Percentiles rank a stretch among this genome's conserved stretches.
Evolutionary conservation across 2,797 vertebrate species (phyloP).

Genomic region (Syndactyla subalaris): DNA sequence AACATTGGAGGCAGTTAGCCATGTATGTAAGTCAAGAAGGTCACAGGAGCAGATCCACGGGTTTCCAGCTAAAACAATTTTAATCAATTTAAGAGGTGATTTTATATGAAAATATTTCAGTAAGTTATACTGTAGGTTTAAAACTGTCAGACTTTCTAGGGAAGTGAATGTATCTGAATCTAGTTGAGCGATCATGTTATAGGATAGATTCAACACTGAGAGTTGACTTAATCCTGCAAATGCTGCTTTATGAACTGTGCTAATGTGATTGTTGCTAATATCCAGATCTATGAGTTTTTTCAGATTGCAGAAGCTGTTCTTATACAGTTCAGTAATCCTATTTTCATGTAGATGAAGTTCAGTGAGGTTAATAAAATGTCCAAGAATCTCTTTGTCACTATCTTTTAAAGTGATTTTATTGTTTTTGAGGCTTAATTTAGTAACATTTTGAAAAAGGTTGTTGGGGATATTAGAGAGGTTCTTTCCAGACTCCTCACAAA

Average conservation of each 20-base stretch:
- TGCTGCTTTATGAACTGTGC: slow-evolving; percentile 72
- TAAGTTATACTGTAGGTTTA: slow-evolving; percentile 75
- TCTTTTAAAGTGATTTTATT: slow-evolving; percentile 73
- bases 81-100: slow-evolving; percentile 50
- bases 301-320: slow-evolving; percentile 75
- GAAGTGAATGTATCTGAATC: slow-evolving; percentile 60
- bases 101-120: slow-evolving; percentile 67
- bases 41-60: slow-evolving; percentile 86
- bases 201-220: slow-evolving; percentile 78
- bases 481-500: slow-evolving; percentile 51
- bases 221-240: slow-evolving; percentile 78
- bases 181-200: slow-evolving; percentile 80
- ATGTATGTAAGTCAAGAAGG: slow-evolving; percentile 70
- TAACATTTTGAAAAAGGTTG: slow-evolving; percentile 47
- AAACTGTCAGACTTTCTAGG: slow-evolving; percentile 65
- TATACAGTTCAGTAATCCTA: slow-evolving; percentile 67
- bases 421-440: slow-evolving; percentile 73
- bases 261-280: slow-evolving; percentile 81
- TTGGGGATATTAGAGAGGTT: slow-evolving; percentile 73
- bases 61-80: slow-evolving; percentile 80
- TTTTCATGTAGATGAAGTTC: slow-evolving; percentile 83
- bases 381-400: slow-evolving; percentile 69
- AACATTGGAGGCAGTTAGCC: slow-evolving; percentile 71
- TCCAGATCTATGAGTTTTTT: slow-evolving; percentile 78
- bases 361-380: slow-evolving; percentile 68